phyloP scores from a whole-genome alignment of 2,888 invertebrate genomes.

The Drosophila paramelanica region DNA sequence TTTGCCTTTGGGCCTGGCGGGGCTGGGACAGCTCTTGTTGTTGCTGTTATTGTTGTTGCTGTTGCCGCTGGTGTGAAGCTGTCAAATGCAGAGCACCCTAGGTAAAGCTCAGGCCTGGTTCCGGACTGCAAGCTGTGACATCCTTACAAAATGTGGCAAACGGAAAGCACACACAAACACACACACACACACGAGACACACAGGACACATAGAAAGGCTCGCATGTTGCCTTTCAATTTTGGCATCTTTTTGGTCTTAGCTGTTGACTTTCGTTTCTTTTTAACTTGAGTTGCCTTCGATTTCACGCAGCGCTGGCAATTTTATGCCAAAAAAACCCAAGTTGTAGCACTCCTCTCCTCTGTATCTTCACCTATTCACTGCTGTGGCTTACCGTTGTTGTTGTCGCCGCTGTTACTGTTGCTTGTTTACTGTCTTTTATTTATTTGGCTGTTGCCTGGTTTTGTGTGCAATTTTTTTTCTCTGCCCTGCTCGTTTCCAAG shows the following conservation, averaged over 20 bases:
- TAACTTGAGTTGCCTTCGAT: constrained; percentile 71
- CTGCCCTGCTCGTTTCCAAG: constrained; percentile 21
- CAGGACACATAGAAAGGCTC: constrained; percentile 36
- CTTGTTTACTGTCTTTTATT: constrained; percentile 68
- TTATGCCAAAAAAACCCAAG: constrained; percentile 56
- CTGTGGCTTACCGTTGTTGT: constrained; percentile 54
- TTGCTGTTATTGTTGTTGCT: constrained; percentile 34
- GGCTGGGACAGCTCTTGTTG: constrained; percentile 26
- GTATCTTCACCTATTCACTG: neutral
- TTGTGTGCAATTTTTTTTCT: constrained; percentile 12
- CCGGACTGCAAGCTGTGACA: constrained; percentile 74
- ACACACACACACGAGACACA: constrained; percentile 9
- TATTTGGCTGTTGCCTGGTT: constrained; percentile 52
- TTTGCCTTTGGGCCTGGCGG: constrained; percentile 64
- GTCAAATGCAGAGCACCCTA: constrained; percentile 71
- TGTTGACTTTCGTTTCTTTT: constrained; percentile 71
- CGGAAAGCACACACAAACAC: constrained; percentile 43
- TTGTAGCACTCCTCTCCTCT: constrained; percentile 2
- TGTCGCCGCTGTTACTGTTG: constrained; percentile 53
- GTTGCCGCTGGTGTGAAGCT: constrained; percentile 68
- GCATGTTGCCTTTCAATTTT: constrained; percentile 67
- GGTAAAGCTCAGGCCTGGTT: constrained; percentile 51
- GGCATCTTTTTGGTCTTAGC: constrained; percentile 72
- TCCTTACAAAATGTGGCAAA: constrained; percentile 71
- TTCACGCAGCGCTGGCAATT: constrained; percentile 79